phyloP scores from a whole-genome alignment of 64 coral and sea anemone species.

The Hydrozoanthus tunicans region DNA sequence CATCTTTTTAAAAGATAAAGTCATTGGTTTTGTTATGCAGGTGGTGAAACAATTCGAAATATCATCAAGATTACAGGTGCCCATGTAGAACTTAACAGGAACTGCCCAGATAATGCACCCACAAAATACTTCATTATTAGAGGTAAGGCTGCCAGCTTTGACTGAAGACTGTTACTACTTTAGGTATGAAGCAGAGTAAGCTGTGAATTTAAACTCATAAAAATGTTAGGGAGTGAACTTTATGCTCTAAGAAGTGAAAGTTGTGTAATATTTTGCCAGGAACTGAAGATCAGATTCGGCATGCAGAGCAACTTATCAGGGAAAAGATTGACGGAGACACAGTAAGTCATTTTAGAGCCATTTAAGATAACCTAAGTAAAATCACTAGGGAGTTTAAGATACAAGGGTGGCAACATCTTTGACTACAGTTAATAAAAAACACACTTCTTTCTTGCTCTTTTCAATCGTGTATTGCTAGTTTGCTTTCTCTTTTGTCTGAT shows the following conservation, averaged over 20 bases:
- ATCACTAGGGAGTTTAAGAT: too few species aligned
- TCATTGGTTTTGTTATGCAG: background rate
- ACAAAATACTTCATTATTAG: constrained; percentile 87
- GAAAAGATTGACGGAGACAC: constrained; percentile 52
- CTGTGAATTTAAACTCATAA: too few species aligned
- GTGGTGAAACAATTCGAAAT: constrained; percentile 94
- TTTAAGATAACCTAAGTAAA: too few species aligned
- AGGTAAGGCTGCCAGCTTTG: constrained; percentile 49
- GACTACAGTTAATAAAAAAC: too few species aligned
- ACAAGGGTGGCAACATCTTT: too few species aligned
- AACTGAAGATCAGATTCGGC: constrained; percentile 43
- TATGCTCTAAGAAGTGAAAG: too few species aligned
- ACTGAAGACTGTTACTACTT: background rate
- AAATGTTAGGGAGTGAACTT: too few species aligned
- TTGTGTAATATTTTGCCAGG: background rate
- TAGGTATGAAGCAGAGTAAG: background rate
- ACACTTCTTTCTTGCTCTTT: too few species aligned
- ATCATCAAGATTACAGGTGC: constrained; percentile 86
- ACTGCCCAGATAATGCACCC: constrained; percentile 88
- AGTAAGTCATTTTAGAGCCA: background rate
- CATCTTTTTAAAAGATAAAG: too few species aligned
- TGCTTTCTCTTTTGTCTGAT: too few species aligned
- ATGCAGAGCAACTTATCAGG: constrained; percentile 37
- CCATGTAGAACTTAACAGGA: constrained; percentile 93
- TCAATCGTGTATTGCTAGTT: too few species aligned